Evolutionary conservation across 1,140 invertebrate species (phyloP).

Genomic region (Penaeus vannamei): DNA sequence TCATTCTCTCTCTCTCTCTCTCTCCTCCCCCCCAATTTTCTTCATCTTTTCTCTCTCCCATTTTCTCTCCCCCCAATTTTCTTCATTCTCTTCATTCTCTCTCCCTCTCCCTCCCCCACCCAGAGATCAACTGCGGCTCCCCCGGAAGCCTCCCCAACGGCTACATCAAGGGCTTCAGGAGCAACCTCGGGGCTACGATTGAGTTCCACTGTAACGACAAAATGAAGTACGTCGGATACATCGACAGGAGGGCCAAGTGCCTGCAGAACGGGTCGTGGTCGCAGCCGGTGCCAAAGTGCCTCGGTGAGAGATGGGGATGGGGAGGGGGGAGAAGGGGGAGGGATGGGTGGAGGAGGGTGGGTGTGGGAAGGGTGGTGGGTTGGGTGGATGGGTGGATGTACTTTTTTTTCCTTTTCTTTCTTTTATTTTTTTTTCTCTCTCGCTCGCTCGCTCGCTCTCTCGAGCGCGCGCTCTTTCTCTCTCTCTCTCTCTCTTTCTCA

Average conservation of each 20-base stretch:
- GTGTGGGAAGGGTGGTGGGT: no score
- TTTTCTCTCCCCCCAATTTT: not conserved
- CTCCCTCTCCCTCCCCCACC: not conserved
- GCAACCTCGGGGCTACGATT: constrained; percentile 74
- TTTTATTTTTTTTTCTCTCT: no score
- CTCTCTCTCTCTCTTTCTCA: constrained; percentile 5
- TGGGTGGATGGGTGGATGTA: not conserved
- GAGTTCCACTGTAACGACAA: constrained; percentile 75
- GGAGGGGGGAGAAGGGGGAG: not conserved
- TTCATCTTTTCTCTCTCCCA: constrained; percentile 24
- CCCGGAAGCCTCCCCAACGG: constrained; percentile 76
- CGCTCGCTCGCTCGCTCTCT: not conserved
- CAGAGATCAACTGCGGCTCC: constrained; percentile 77
- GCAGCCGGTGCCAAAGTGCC: constrained; percentile 74
- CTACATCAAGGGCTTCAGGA: constrained; percentile 76
- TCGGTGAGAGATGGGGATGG: constrained; percentile 71
- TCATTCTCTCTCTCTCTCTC: not conserved
- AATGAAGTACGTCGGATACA: constrained; percentile 74
- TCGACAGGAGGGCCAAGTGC: constrained; percentile 72
- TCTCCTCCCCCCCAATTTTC: not conserved
- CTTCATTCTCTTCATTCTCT: not conserved
- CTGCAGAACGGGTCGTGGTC: constrained; percentile 75
- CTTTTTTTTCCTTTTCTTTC: no score
- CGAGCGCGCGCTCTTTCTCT: not conserved
- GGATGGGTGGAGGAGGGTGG: no score